Conservation (phyloP, 2,888 invertebrate species). For the Bellardia pandia region DNA sequence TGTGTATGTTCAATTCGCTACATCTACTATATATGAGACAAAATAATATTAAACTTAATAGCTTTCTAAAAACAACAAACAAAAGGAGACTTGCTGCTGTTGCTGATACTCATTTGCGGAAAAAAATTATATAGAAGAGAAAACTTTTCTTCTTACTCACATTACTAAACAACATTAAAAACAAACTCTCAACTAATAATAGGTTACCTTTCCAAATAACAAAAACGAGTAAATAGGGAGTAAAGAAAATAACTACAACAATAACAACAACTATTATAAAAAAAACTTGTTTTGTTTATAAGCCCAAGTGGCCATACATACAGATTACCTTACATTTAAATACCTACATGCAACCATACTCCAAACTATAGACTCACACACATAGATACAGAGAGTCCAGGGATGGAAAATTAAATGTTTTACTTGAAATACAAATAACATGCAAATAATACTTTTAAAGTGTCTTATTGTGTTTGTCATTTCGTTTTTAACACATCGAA, state of each 20-base stretch:
- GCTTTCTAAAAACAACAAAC: conserved; percentile 37
- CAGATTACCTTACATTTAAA: not conserved
- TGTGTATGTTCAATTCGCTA: not conserved
- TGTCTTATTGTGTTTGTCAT: no score
- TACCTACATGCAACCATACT: not conserved
- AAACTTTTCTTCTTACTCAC: conserved; percentile 48
- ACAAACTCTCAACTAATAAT: conserved; percentile 49
- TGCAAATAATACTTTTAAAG: no score
- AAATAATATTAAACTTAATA: conserved; percentile 59
- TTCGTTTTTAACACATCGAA: no score
- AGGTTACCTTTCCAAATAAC: conserved; percentile 40
- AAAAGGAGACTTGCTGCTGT: not conserved
- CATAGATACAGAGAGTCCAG: not conserved
- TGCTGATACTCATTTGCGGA: not conserved
- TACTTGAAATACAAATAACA: no score
- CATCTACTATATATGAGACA: conserved; percentile 6
- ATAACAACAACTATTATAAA: not conserved
- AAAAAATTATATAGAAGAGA: conserved; percentile 3
- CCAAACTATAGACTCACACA: not conserved
- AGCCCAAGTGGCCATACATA: conserved; percentile 48
- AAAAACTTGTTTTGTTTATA: conserved; percentile 39
- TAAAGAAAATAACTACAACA: not conserved
- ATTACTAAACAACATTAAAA: conserved; percentile 58
- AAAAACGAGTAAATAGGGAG: not conserved
- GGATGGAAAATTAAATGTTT: no score